A percentile compares a stretch with the other conserved stretches of the same genome.
Evolutionary conservation across 2,113 vertebrate species (phyloP).

Genomic region (Aleadryas rufinucha): DNA sequence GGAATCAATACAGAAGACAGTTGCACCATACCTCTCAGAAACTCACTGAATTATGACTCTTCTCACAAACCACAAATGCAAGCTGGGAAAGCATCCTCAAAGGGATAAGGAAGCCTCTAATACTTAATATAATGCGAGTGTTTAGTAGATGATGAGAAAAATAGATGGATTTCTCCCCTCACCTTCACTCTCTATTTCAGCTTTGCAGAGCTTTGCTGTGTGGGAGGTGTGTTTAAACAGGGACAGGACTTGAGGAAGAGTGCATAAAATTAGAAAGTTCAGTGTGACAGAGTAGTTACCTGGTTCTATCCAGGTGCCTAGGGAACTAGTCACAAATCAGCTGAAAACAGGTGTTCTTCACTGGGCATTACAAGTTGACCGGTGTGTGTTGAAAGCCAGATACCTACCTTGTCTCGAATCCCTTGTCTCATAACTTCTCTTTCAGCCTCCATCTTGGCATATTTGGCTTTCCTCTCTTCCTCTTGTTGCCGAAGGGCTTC

Average conservation of each 20-base stretch:
- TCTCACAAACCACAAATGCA: neutral
- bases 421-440: conserved; percentile 89
- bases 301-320: neutral
- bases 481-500: conserved; percentile 89
- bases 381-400: neutral
- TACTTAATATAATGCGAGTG: neutral
- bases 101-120: neutral
- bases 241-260: neutral
- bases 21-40: neutral
- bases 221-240: neutral
- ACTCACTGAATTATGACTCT: neutral
- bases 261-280: neutral
- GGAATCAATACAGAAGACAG: neutral
- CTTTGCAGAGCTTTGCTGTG: neutral
- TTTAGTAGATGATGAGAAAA: neutral
- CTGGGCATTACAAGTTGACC: neutral
- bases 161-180: neutral
- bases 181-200: neutral
- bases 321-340: neutral
- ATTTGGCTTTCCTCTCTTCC: conserved; percentile 92
- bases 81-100: neutral
- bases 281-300: neutral
- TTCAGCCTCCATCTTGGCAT: conserved; percentile 90
- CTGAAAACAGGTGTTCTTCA: neutral
- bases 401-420: conserved; percentile 90